Percentiles rank a stretch among this genome's conserved stretches.
These are phyloP conservation scores for Otus sunia DNA, from an alignment of 2,113 vertebrate genomes.

Conservation along the genomic window DNA sequence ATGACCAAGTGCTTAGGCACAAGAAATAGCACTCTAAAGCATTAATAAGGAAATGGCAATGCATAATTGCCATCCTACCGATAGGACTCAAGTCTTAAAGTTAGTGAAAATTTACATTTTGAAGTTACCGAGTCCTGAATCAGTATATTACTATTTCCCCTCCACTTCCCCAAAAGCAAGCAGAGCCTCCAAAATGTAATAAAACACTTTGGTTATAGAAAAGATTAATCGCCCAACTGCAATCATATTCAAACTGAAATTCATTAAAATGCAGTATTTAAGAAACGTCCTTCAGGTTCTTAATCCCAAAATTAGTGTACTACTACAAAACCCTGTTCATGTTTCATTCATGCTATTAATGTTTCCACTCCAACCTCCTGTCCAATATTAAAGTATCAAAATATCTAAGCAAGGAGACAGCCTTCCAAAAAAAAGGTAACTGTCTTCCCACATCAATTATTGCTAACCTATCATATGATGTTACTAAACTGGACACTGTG, in stretches of 20 bases:
- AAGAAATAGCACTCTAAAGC: not conserved
- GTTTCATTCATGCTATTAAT: not conserved
- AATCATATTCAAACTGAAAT: not conserved
- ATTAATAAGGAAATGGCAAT: not conserved
- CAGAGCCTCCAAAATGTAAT: not conserved
- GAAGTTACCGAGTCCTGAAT: not conserved
- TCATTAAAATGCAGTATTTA: not conserved
- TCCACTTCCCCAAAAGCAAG: not conserved
- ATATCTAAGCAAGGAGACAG: not conserved
- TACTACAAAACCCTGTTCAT: not conserved
- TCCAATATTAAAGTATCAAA: not conserved
- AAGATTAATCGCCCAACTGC: not conserved
- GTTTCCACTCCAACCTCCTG: not conserved
- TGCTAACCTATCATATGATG: not conserved
- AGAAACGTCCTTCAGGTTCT: not conserved
- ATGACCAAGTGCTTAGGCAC: not conserved
- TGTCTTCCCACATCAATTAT: not conserved
- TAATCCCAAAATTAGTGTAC: not conserved
- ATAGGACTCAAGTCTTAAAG: not conserved
- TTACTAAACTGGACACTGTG: not conserved
- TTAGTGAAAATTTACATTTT: not conserved
- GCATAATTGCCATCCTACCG: fast-evolving
- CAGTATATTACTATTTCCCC: not conserved
- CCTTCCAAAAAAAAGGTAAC: not conserved
- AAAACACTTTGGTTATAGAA: not conserved